Percentiles rank a stretch among this genome's conserved stretches.
Conservation (phyloP, 1,140 invertebrate species). For the Drosophila micromelanica region DNA sequence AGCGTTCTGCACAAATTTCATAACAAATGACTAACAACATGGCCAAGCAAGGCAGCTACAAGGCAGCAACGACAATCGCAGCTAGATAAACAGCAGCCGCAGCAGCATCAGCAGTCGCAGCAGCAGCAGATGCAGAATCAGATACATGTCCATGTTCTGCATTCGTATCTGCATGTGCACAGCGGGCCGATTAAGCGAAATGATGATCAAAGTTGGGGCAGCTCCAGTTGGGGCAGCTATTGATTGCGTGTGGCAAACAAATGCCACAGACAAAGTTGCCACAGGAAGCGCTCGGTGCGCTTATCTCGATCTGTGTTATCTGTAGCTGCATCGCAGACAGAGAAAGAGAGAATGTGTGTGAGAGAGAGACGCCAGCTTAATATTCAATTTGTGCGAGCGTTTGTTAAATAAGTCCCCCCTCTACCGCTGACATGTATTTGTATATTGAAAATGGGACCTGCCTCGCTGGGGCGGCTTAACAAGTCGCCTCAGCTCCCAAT, state of each 20-base stretch:
- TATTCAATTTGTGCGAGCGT: slow-evolving; percentile 78
- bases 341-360: too few species aligned
- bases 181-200: slow-evolving; percentile 76
- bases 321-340: slow-evolving; percentile 35
- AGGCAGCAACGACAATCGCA: slow-evolving; percentile 63
- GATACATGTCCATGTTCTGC: slow-evolving; percentile 55
- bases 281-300: slow-evolving; percentile 66
- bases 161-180: slow-evolving; percentile 58
- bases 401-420: slow-evolving; percentile 50
- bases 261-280: slow-evolving; percentile 53
- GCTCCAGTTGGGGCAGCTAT: slow-evolving; percentile 41
- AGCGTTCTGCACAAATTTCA: slow-evolving; percentile 52
- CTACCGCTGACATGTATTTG: slow-evolving; percentile 62
- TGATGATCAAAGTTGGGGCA: slow-evolving; percentile 78
- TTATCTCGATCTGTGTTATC: slow-evolving; percentile 76
- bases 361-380: slow-evolving; percentile 54
- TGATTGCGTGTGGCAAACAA: slow-evolving; percentile 79
- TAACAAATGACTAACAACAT: slow-evolving; percentile 82
- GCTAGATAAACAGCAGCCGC: slow-evolving; percentile 68
- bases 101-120: slow-evolving; percentile 15
- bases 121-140: slow-evolving; percentile 29
- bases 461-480: slow-evolving; percentile 42
- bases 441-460: slow-evolving; percentile 64
- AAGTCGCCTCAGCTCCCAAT: slow-evolving; percentile 11
- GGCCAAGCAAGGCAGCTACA: slow-evolving; percentile 62